These are phyloP conservation scores for Anthophora plumipes DNA, from an alignment of 2,888 invertebrate genomes.

Conservation along the genomic window DNA sequence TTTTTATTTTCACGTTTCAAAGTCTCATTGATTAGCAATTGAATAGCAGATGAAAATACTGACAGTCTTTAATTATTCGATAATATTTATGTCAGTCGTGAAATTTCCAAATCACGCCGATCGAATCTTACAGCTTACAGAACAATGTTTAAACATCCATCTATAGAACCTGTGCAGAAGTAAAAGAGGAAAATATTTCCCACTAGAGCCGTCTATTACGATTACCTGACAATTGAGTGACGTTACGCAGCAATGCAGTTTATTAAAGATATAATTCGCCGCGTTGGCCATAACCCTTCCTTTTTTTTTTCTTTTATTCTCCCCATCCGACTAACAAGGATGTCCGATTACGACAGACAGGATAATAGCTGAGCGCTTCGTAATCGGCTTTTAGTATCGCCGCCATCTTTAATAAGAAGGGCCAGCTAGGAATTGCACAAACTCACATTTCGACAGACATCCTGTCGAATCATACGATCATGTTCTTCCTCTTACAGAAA, in stretches of 20 bases:
- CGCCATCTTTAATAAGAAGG: constrained; percentile 62
- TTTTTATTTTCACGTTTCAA: no score
- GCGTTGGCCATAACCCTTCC: constrained; percentile 13
- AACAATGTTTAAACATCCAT: neutral
- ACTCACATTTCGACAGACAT: constrained; percentile 68
- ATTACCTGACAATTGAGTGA: constrained; percentile 40
- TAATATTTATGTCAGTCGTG: no score
- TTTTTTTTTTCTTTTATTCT: no score
- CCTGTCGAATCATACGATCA: constrained; percentile 47
- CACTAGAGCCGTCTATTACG: neutral
- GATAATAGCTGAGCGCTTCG: constrained; percentile 61
- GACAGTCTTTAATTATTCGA: no score
- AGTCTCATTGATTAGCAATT: no score
- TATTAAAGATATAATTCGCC: constrained; percentile 50
- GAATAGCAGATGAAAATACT: no score
- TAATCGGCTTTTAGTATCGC: constrained; percentile 58
- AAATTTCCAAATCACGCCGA: neutral
- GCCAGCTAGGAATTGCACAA: constrained; percentile 57
- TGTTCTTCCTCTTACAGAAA: constrained; percentile 17
- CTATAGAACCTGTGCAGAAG: neutral
- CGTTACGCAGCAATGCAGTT: constrained; percentile 32
- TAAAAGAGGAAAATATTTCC: neutral
- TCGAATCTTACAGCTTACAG: neutral
- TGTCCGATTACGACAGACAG: constrained; percentile 64
- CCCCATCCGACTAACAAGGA: constrained; percentile 52